Evolutionary conservation across 2,113 vertebrate species (phyloP), one percentile per base, ranked within the genome.

Genomic region (Lophochroa leadbeateri): DNA sequence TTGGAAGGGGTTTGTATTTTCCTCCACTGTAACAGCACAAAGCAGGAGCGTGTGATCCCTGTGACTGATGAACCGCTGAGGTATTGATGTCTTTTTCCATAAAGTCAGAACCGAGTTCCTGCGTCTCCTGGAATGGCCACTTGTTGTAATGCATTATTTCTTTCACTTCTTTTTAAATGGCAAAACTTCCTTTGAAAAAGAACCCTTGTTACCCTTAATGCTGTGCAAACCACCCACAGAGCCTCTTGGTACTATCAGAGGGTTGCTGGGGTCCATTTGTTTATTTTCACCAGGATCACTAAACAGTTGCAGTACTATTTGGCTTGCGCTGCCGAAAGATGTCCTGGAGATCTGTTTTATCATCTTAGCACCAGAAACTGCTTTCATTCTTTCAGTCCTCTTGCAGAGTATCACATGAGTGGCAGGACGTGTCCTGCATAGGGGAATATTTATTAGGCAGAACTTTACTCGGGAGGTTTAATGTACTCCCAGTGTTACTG

Each of bases 261-360:
- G 18, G 2, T 18, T 31, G 76, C 93, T 69, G 87, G 69, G 84
- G 47, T 96, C 84, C 17, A 9, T 58, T 70, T 92, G 92, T 97
- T 97, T 97, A 63, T 95, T 90, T 96, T 94, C 87, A 35, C 84
- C 57, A 0, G 84, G 76, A 95, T 92, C 92, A 70, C 92, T 74
- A 44, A 69, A 65, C 94, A 89, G 86, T 78, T 39, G 2, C 92
- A 4, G 83, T 18, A 72, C 90, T 91, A 24, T 92, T 96, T 92
- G 52, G 86, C 86, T 96, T 69, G 74, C 0, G 0, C 89, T 61
- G 94, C 91, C 94, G 88, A 91, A 92, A 87, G 92, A 88, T 63
- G 58, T 93, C 95, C 91, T 85, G 92, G 95, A 96, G 96, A 94
- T 96, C 47, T 91, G 70, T 64, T 95, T 96, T 94, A 89, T 87